Evolutionary conservation across 2,797 vertebrate genomes (phyloP), one percentile per base, ranked within the genome.

Genomic region (Neosalanx taihuensis): DNA sequence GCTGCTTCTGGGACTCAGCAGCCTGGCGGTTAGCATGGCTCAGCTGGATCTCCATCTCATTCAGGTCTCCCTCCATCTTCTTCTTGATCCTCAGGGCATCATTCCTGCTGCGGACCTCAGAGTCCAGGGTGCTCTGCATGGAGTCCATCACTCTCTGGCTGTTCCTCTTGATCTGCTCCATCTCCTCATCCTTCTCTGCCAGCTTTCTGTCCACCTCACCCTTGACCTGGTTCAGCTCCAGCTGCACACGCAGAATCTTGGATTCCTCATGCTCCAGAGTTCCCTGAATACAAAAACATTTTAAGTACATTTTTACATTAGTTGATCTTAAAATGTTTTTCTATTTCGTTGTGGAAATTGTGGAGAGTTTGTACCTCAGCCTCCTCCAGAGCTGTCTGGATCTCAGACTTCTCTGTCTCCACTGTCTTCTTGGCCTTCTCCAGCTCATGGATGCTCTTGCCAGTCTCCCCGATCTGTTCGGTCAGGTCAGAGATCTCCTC

Each of bases 1-100:
- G 92, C 76, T 97, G 94, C 73, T 95, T 97, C 86, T 96, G 95
- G 70, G 93, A 87, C 78, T 97, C 95, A 33, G 89, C 89, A 20
- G 89, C 90, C 81, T 96, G 95, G 12, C 91, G 89, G 83, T 93
- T 97, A 83, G 94, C 91, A 30, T 94, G 95, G 79, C 93, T 93
- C 75, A 97, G 89, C 83, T 97, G 96, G 64, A 96, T 90, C 89
- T 97, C 95, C 94, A 96, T 93, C 86, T 96, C 95, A 9, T 94
- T 95, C 57, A 96, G 93, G 71, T 95, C 94, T 73, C 94, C 94
- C 75, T 97, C 95, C 94, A 95, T 96, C 89, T 97, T 98, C 92
- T 96, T 98, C 85, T 96, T 98, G 75, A 97, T 80, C 84, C 95
- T 93, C 72, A 97, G 72, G 66, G 95, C 95, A 30, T 98, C 94